phyloP scores from a whole-genome alignment of 2,113 vertebrate genomes.

The Xiphophorus couchianus region DNA sequence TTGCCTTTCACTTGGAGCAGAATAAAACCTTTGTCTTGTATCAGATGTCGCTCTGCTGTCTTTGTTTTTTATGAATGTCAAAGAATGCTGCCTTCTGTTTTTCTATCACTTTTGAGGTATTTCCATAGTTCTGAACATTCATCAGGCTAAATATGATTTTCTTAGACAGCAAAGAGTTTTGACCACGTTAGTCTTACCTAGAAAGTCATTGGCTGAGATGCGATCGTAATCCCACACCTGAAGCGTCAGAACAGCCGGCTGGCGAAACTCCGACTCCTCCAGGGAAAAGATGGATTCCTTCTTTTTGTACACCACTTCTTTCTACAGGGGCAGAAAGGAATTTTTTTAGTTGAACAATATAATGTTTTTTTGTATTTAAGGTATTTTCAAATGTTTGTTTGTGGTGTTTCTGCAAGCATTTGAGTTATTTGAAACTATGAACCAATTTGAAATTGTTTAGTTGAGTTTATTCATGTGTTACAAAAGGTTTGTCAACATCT shows the following conservation, averaged over 20 bases:
- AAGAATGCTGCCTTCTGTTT: not conserved
- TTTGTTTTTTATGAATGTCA: not conserved
- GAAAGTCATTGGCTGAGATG: constrained; percentile 91
- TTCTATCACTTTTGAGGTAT: not conserved
- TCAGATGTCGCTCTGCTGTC: not conserved
- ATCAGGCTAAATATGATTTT: not conserved
- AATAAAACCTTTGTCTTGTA: not conserved
- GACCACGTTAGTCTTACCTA: constrained; percentile 79
- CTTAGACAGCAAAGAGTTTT: not conserved
- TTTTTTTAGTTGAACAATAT: not conserved
- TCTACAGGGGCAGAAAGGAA: constrained; percentile 46
- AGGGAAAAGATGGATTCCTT: constrained; percentile 91
- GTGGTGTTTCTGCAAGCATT: not conserved
- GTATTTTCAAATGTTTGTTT: not conserved
- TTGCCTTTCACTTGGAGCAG: not conserved
- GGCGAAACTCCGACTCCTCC: constrained; percentile 89
- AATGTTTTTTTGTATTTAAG: not conserved
- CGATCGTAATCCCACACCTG: constrained; percentile 97
- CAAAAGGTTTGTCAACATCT: too few species aligned
- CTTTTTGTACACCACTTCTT: constrained; percentile 88
- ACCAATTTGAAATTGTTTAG: not conserved
- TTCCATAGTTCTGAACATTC: too few species aligned
- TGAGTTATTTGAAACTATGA: not conserved
- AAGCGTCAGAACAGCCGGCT: constrained; percentile 87
- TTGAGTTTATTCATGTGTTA: not conserved